phyloP scores from a whole-genome alignment of 2,888 invertebrate genomes.

The Andrena fulva region DNA sequence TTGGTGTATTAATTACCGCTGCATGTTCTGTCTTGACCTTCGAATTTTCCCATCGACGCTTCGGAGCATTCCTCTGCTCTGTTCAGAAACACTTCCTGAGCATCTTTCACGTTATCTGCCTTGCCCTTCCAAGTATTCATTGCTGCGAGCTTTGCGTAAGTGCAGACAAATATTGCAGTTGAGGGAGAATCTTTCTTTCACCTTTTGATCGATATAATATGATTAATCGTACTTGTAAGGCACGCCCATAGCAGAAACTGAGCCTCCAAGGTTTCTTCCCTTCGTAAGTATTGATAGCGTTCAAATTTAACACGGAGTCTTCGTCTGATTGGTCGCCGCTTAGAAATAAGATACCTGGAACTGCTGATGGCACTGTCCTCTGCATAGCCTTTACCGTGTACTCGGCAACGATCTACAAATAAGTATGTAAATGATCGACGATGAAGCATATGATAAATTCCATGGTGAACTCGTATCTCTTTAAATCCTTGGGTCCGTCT shows the following conservation, averaged over 20 bases:
- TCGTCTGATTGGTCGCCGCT: constrained; percentile 99
- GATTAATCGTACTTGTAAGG: constrained; percentile 90
- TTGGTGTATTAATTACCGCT: background rate
- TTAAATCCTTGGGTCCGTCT: too few species aligned
- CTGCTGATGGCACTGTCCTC: constrained; percentile 96
- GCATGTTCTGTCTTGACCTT: constrained; percentile 26
- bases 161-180: background rate
- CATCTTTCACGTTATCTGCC: constrained; percentile 86
- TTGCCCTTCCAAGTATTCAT: constrained; percentile 89
- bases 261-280: constrained; percentile 96
- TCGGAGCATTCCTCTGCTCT: constrained; percentile 86
- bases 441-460: background rate
- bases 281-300: constrained; percentile 94
- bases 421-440: constrained; percentile 4
- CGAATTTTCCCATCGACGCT: constrained; percentile 70
- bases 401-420: constrained; percentile 90
- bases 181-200: background rate
- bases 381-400: constrained; percentile 96
- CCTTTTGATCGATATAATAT: background rate
- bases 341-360: constrained; percentile 97
- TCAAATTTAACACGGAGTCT: constrained; percentile 96
- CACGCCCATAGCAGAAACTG: constrained; percentile 98
- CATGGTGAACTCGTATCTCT: too few species aligned
- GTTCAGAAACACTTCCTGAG: constrained; percentile 87
- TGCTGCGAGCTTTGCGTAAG: constrained; percentile 86